These are phyloP conservation scores for Montipora cactus DNA, from an alignment of 64 coral and sea anemone species.

Conservation along the genomic window DNA sequence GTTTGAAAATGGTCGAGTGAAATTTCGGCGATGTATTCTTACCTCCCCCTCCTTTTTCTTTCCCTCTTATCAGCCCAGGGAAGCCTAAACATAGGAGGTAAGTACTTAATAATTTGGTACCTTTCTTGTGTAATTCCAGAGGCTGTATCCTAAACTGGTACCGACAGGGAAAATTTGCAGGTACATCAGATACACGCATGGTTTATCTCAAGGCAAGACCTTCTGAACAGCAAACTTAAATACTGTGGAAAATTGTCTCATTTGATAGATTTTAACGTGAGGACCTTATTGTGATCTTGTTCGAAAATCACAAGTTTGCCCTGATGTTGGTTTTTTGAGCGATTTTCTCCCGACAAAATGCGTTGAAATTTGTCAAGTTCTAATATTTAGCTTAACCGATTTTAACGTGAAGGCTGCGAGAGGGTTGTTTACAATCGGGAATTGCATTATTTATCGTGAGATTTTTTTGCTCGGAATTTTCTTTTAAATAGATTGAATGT, in stretches of 20 bases:
- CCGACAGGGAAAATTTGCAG: constrained; percentile 10
- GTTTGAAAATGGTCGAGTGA: constrained; percentile 48
- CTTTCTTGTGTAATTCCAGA: constrained; percentile 7
- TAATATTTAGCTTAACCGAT: neutral
- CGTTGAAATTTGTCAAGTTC: neutral
- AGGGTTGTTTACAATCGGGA: constrained; percentile 38
- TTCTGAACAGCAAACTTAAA: neutral
- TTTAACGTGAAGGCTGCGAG: neutral
- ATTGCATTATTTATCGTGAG: constrained; percentile 45
- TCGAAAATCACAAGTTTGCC: neutral
- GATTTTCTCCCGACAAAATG: neutral
- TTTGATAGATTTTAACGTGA: neutral
- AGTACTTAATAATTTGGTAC: constrained; percentile 31
- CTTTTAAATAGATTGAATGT: neutral
- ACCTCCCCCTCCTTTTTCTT: constrained; percentile 57
- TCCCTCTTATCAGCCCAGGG: constrained; percentile 42
- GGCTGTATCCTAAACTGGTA: constrained; percentile 27
- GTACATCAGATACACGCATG: constrained; percentile 22
- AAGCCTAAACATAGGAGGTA: constrained; percentile 50
- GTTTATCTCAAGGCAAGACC: neutral
- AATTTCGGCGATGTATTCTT: constrained; percentile 61
- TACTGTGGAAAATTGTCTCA: neutral
- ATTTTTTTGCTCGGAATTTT: constrained; percentile 17
- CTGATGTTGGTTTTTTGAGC: neutral
- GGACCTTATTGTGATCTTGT: neutral